phyloP scores from a whole-genome alignment of 2,888 invertebrate genomes.

The Rotaria magnacalcarata region DNA sequence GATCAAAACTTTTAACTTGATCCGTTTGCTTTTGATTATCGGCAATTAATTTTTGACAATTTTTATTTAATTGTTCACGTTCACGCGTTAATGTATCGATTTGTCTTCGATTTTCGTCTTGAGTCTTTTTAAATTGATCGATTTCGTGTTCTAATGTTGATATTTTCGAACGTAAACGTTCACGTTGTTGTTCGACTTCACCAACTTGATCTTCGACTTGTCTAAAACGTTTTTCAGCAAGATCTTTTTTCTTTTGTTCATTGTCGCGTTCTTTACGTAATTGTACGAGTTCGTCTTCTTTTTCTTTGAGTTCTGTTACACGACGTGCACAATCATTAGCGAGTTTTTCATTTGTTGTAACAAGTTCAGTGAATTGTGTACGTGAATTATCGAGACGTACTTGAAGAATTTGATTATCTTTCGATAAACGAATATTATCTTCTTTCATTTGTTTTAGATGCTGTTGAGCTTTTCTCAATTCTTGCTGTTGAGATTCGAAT shows the following conservation, averaged over 20 bases:
- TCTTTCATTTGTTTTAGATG: background rate
- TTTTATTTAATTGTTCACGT: slow-evolving; percentile 63
- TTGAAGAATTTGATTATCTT: slow-evolving; percentile 50
- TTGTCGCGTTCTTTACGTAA: slow-evolving; percentile 57
- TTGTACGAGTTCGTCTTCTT: slow-evolving; percentile 58
- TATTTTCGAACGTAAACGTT: slow-evolving; percentile 51
- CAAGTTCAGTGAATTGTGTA: slow-evolving; percentile 54
- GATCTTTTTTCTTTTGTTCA: slow-evolving; percentile 64
- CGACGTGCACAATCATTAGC: slow-evolving; percentile 56
- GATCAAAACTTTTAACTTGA: slow-evolving; percentile 68
- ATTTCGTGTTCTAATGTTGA: slow-evolving; percentile 57
- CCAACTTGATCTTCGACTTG: slow-evolving; percentile 57
- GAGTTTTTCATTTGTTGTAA: slow-evolving; percentile 55
- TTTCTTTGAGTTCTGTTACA: slow-evolving; percentile 58
- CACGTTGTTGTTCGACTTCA: slow-evolving; percentile 57
- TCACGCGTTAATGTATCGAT: slow-evolving; percentile 68
- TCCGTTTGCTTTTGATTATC: slow-evolving; percentile 66
- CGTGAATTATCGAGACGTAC: slow-evolving; percentile 51
- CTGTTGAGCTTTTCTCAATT: slow-evolving; percentile 53
- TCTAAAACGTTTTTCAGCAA: slow-evolving; percentile 57
- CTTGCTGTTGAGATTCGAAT: slow-evolving; percentile 54
- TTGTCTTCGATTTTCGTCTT: slow-evolving; percentile 64
- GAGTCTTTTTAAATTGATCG: slow-evolving; percentile 56
- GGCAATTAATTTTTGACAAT: slow-evolving; percentile 60
- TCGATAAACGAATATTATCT: slow-evolving; percentile 54